These are phyloP conservation scores for Mobula hypostoma DNA, from an alignment of 2,113 vertebrate species.

Conservation along the genomic window DNA sequence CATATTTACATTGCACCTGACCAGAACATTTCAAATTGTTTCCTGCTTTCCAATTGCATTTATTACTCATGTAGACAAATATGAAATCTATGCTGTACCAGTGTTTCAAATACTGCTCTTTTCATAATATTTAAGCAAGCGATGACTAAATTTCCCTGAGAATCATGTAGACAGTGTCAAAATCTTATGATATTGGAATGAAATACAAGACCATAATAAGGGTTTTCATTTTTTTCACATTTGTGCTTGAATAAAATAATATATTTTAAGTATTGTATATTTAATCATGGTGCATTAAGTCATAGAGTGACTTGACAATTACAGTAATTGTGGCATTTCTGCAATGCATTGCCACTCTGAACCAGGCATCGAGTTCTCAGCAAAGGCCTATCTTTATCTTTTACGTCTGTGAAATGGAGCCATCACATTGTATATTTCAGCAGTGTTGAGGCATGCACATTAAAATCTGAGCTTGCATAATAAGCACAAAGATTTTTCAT, in stretches of 20 bases:
- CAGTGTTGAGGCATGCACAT: neutral
- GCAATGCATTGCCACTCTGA: neutral
- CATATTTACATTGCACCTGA: neutral
- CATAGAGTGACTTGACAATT: neutral
- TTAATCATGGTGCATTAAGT: neutral
- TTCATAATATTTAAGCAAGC: neutral
- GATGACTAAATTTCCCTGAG: neutral
- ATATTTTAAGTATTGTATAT: neutral
- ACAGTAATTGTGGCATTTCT: neutral
- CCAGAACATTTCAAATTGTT: neutral
- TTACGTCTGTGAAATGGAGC: too few relatives aligned
- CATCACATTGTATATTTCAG: neutral
- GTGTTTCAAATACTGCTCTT: neutral
- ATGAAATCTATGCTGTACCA: neutral
- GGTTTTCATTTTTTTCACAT: neutral
- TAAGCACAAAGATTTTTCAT: neutral
- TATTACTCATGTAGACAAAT: neutral
- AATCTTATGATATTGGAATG: neutral
- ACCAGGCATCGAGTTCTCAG: neutral
- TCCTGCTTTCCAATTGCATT: neutral
- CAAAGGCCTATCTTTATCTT: neutral
- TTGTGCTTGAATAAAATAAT: slow-evolving; percentile 18
- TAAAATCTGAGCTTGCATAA: neutral
- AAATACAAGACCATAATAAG: neutral
- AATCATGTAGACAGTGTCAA: neutral